Conservation (phyloP, 2,888 invertebrate genomes). For the Eristalis pertinax region DNA sequence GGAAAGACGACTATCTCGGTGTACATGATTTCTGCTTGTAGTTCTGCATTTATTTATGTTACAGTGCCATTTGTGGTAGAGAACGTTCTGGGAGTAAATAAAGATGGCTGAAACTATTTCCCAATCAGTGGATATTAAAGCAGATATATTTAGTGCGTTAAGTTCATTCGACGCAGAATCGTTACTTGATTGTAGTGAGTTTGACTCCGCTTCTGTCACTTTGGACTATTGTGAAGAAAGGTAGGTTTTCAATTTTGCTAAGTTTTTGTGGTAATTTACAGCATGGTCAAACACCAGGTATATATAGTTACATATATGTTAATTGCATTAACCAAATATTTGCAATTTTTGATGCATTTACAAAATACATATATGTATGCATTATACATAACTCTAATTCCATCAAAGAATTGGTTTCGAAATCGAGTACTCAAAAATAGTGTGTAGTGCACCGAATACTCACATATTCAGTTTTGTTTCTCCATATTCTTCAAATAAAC, state of each 20-base stretch:
- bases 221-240: slow-evolving; percentile 82
- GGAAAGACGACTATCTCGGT: too few relatives aligned
- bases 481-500: too few relatives aligned
- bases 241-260: slow-evolving; percentile 75
- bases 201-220: slow-evolving; percentile 83
- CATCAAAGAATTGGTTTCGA: too few relatives aligned
- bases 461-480: too few relatives aligned
- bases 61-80: not conserved
- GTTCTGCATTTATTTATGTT: slow-evolving; percentile 7
- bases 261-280: not conserved
- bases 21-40: too few relatives aligned
- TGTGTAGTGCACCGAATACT: too few relatives aligned
- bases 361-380: too few relatives aligned
- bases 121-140: slow-evolving; percentile 54
- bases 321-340: not conserved
- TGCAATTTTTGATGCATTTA: too few relatives aligned
- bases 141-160: slow-evolving; percentile 82
- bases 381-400: too few relatives aligned
- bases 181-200: slow-evolving; percentile 83
- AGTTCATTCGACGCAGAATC: slow-evolving; percentile 83
- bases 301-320: not conserved
- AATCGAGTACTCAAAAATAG: too few relatives aligned
- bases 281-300: not conserved
- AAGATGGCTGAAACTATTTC: slow-evolving; percentile 55
- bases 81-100: not conserved